Evolutionary conservation across 2,113 vertebrate species (phyloP).

Genomic region (Enhydra lutris): DNA sequence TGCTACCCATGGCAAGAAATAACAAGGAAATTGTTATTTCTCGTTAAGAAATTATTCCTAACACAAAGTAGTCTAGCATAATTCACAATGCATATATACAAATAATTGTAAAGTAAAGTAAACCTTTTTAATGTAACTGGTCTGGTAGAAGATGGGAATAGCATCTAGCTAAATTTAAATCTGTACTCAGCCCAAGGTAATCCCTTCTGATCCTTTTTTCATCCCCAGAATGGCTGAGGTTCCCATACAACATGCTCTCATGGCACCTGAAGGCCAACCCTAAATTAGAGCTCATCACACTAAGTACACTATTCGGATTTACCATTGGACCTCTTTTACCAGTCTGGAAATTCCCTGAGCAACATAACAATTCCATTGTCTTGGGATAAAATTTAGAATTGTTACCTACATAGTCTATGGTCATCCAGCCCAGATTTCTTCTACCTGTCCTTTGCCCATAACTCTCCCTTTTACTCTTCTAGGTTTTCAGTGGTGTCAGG

Average conservation of each 20-base stretch:
- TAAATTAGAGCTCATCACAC: neutral
- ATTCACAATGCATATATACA: slow-evolving; percentile 24
- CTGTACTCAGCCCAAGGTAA: neutral
- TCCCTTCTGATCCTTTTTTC: neutral
- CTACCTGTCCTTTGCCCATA: neutral
- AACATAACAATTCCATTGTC: neutral
- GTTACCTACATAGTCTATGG: neutral
- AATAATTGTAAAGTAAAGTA: neutral
- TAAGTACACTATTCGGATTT: neutral
- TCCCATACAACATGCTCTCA: neutral
- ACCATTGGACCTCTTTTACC: neutral
- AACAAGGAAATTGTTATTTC: neutral
- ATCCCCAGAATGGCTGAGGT: neutral
- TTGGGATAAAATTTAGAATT: neutral
- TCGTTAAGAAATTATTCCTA: neutral
- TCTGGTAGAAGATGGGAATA: neutral
- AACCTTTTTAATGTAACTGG: neutral
- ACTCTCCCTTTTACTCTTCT: neutral
- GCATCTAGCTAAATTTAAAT: neutral
- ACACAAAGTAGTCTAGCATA: neutral
- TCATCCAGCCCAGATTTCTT: too few species aligned
- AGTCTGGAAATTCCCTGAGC: neutral
- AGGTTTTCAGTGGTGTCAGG: neutral
- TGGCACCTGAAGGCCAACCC: neutral
- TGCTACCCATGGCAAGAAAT: neutral